A percentile compares a stretch with the other conserved stretches of the same genome.
Evolutionary conservation across 2,797 vertebrate genomes (phyloP).

Genomic region (Sardinella longiceps): DNA sequence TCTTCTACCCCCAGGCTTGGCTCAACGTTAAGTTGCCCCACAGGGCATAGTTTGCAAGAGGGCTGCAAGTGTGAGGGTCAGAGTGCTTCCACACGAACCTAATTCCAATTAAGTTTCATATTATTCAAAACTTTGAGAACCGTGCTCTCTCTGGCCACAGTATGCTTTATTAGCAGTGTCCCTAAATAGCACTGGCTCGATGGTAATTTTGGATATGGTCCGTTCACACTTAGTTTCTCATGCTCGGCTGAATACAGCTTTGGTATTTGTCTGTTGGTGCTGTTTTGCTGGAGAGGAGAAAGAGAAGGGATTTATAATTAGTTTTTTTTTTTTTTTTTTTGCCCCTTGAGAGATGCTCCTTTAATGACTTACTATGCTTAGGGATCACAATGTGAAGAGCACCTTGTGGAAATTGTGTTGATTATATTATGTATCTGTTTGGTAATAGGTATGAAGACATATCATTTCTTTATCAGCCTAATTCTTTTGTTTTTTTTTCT

Average conservation of each 20-base stretch:
- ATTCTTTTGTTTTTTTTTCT: too few relatives aligned
- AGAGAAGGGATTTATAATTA: not conserved
- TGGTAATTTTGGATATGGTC: not conserved
- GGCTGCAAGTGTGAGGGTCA: not conserved
- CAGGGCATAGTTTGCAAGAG: not conserved
- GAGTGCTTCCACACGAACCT: not conserved
- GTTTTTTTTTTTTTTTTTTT: not conserved
- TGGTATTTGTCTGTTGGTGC: not conserved
- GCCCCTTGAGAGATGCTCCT: not conserved
- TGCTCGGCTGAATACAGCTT: not conserved
- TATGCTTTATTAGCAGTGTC: not conserved
- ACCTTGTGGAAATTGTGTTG: not conserved
- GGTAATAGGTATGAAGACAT: not conserved
- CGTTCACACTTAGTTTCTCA: not conserved
- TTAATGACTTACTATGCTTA: not conserved
- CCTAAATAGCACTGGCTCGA: not conserved
- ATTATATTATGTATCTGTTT: not conserved
- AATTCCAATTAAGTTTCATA: slow-evolving; percentile 10
- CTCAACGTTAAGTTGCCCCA: not conserved
- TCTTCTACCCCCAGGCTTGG: not conserved
- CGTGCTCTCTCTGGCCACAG: not conserved
- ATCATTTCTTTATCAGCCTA: not conserved
- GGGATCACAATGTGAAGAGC: not conserved
- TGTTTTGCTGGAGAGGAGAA: not conserved
- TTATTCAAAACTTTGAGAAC: not conserved